Percentiles rank a stretch among this genome's conserved stretches.
phyloP scores from a whole-genome alignment of 1,140 invertebrate genomes.

The Orchestia grillus region DNA sequence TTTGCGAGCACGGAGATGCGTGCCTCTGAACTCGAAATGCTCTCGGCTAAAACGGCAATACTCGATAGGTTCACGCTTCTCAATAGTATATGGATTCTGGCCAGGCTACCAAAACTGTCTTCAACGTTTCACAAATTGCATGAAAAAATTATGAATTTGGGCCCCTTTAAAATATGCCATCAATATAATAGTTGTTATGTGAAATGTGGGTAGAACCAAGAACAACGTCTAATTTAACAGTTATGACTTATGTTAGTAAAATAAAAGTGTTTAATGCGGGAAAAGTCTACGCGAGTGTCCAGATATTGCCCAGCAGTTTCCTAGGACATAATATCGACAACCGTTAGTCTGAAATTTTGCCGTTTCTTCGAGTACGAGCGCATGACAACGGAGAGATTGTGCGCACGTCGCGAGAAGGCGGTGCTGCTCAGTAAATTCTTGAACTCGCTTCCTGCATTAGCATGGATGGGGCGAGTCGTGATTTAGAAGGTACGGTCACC shows the following conservation, averaged over 20 bases:
- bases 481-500: conserved; percentile 35
- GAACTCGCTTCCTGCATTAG: conserved; percentile 11
- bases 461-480: conserved; percentile 41
- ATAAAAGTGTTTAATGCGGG: neutral
- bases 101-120: no score
- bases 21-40: neutral
- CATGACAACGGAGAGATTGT: neutral
- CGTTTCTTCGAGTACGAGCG: neutral
- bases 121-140: no score
- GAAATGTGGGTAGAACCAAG: neutral
- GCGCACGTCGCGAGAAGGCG: neutral
- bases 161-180: no score
- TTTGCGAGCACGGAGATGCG: neutral
- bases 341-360: neutral
- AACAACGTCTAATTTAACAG: neutral
- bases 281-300: neutral
- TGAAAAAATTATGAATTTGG: no score
- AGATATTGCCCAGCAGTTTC: neutral
- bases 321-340: neutral
- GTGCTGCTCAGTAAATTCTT: conserved; percentile 8
- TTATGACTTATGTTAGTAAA: neutral
- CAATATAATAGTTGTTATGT: neutral
- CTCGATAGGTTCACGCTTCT: no score
- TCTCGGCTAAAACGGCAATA: neutral
- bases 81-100: no score